Evolutionary conservation across 1,140 invertebrate species (phyloP), one percentile per base, ranked within the genome.

Genomic region (Brachionus rubens): DNA sequence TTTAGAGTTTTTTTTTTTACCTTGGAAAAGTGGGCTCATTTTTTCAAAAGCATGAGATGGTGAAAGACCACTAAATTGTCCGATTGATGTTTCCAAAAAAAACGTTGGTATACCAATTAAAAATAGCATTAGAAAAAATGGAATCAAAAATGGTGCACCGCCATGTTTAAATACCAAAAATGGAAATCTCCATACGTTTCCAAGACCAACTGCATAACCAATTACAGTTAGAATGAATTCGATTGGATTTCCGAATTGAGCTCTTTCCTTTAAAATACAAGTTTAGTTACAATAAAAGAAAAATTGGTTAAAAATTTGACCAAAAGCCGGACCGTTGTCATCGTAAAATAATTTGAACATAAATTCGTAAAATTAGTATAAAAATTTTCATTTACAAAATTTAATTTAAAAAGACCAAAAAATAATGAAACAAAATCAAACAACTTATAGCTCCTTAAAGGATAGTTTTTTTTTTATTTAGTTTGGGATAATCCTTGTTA

Each of bases 191-290:
- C 75, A 76, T 19, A 76, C 75, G 48, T 76, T 76, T 46, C 75
- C 75, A 3, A 76, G 40, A 75, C 68, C 81, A 5, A 81, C 79
- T 9, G 80, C 75, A 65, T 80, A 81, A n/a, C 80, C 80, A 68
- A 82, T 75, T 40, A 78, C 54, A 9, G 80, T 80, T 36, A 82
- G 56, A 14, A 81, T 59, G 54, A 80, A 82, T 52, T 82, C 81
- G 6, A 80, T 21, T 33, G 78, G 65, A 7, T 78, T 52, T 12
- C 43, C 76, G 79, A 80, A 82, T 26, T 79, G 77, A 28, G 76
- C 79, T 48, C 80, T 48, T 52, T 79, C 33, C 48, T 76, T 16
- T 76, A 28, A 47, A 30, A 68, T 14, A 14, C 30, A 28, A 30
- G n/a, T n/a, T n/a, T n/a, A n/a, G n/a, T n/a, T n/a, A n/a, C n/a